phyloP scores from a whole-genome alignment of 2,797 vertebrate species.

The Galagoides demidoff region DNA sequence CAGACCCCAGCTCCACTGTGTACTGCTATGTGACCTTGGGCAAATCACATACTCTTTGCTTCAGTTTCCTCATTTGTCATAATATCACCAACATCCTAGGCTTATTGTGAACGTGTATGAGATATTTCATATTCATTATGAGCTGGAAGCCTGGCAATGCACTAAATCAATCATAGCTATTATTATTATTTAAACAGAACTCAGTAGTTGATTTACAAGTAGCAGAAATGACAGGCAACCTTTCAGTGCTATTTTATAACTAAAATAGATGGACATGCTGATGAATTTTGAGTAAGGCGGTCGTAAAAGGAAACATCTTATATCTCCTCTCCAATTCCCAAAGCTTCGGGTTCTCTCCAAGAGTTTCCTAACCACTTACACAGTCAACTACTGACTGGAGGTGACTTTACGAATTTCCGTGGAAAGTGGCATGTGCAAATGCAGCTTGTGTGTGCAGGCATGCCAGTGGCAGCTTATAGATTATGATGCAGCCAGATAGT shows the following conservation, averaged over 20 bases:
- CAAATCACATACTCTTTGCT: not conserved
- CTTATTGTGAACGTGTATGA: not conserved
- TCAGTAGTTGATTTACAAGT: constrained; percentile 10
- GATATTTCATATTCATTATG: not conserved
- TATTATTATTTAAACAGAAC: not conserved
- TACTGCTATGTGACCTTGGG: not conserved
- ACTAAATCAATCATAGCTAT: not conserved
- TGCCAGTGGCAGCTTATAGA: not conserved
- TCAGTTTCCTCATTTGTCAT: not conserved
- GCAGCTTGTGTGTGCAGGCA: not conserved
- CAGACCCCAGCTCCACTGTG: not conserved
- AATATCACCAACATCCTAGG: not conserved
- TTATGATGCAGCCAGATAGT: not conserved
- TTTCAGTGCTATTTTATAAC: not conserved
- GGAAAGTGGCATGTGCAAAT: not conserved
- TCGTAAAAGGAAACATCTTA: not conserved
- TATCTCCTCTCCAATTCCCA: not conserved
- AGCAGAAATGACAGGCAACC: not conserved
- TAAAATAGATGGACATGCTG: not conserved
- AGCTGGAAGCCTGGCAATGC: not conserved
- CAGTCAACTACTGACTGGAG: not conserved
- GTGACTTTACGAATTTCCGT: not conserved
- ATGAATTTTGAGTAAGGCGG: constrained; percentile 32
- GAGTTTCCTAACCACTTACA: not conserved
- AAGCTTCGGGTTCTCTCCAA: not conserved